Evolutionary conservation across 2,888 invertebrate species (phyloP), one percentile per base, ranked within the genome.

Genomic region (Phyllotreta striolata): DNA sequence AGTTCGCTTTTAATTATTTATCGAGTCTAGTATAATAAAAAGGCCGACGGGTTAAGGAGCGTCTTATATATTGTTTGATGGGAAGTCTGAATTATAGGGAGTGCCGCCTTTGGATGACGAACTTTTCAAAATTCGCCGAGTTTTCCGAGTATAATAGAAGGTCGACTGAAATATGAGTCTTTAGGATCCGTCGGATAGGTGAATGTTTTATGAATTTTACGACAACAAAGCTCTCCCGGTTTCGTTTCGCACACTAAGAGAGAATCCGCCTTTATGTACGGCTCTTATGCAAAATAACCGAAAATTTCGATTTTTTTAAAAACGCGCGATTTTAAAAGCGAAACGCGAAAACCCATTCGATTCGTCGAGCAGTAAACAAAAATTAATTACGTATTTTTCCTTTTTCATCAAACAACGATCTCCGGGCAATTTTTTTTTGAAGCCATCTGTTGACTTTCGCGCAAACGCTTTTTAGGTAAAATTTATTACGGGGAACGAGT

Each of bases 401-500:
- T 12, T 38, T 38, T 24, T 58, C 35, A 12, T 58, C 49, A 40
- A 49, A 58, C 49, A 47, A 38, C 39, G 34, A 24, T 24, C 24
- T 10, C 39, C 8, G 13, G 40, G 24, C 24, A 24, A 24, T 24
- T 24, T 24, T 24, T 24, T 58, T 46, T 47, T 57, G 39, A 49
- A 8, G 24, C 39, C 40, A 38, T 58, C 49, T 58, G 40, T 58
- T 58, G 14, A 40, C 39, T 49, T 35, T 38, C 40, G n/a, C 8
- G n/a, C 40, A 47, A 47, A 58, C 49, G 49, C 58, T 49, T 49
- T 58, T 52, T 40, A 49, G 58, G 49, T 47, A 24, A 9, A 58
- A 58, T 58, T 58, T 58, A 58, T 49, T 39, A 58, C 49, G 58
- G 24, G 24, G 47, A 49, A 38, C 58, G 39, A 49, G 49, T 58